Percentiles rank a stretch among this genome's conserved stretches.
Conservation (phyloP, 2,797 vertebrate genomes). For the Helarctos malayanus region DNA sequence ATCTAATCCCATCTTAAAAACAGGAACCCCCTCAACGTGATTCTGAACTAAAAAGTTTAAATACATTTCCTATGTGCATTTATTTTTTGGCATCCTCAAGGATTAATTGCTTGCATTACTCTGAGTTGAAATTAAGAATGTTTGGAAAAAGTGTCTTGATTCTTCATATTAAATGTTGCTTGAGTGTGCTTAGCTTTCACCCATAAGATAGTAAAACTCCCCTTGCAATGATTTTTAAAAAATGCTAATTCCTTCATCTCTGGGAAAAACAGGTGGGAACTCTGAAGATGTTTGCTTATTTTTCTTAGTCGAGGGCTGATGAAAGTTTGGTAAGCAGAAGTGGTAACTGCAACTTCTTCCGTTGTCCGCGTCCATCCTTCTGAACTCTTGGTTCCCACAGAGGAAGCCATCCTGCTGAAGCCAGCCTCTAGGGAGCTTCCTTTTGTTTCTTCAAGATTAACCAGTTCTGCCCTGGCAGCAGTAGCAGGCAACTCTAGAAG, state of each 20-base stretch:
- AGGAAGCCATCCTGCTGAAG: conserved; percentile 37
- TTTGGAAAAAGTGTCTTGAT: conserved; percentile 32
- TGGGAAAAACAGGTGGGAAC: conserved; percentile 51
- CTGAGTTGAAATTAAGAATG: conserved; percentile 40
- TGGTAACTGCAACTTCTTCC: neutral
- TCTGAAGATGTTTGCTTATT: neutral
- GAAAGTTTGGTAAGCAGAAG: conserved; percentile 11
- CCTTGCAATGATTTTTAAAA: neutral
- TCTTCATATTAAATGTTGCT: neutral
- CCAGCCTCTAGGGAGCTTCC: conserved; percentile 69
- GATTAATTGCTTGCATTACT: conserved; percentile 61
- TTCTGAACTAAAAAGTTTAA: conserved; percentile 36
- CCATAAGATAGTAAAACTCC: conserved; percentile 1
- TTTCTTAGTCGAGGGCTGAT: neutral
- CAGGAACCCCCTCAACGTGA: neutral
- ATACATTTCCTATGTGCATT: neutral
- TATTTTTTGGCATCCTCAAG: conserved; percentile 1
- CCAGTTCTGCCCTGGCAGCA: conserved; percentile 54
- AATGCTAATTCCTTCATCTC: neutral
- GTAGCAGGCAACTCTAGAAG: conserved; percentile 48
- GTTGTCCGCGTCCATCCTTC: neutral
- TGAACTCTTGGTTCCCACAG: conserved; percentile 44
- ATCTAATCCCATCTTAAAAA: conserved; percentile 30
- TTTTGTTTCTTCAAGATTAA: conserved; percentile 74
- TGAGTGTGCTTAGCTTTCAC: conserved; percentile 9